Conservation (phyloP, 2,113 vertebrate genomes). For the Rissa tridactyla region DNA sequence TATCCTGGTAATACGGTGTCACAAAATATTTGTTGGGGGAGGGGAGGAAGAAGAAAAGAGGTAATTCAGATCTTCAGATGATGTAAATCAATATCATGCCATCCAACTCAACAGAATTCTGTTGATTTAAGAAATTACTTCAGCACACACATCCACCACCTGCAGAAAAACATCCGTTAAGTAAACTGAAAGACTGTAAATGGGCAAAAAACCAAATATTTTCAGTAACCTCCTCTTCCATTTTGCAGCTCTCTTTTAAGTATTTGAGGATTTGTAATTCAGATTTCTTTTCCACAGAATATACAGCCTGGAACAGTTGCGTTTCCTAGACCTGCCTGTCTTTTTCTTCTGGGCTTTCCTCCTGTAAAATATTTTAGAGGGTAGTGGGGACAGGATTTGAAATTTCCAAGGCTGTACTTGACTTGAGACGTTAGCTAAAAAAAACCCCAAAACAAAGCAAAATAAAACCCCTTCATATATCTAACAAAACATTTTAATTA, state of each 20-base stretch:
- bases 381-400: background rate
- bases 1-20: background rate
- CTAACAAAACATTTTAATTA: background rate
- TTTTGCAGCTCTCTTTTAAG: background rate
- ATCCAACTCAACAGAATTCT: background rate
- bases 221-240: background rate
- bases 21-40: background rate
- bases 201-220: background rate
- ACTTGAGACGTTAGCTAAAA: background rate
- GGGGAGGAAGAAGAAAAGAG: background rate
- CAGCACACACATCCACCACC: background rate
- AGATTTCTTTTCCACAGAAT: background rate
- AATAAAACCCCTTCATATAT: background rate
- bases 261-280: background rate
- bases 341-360: background rate
- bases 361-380: background rate
- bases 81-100: background rate
- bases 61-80: background rate
- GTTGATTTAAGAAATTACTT: background rate
- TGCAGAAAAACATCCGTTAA: background rate
- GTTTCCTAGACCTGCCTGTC: background rate
- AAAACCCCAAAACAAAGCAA: background rate
- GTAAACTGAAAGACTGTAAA: background rate
- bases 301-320: background rate
- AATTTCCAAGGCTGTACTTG: background rate